Conservation (phyloP, 2,888 invertebrate species). For the Hyposoter dolosus region DNA sequence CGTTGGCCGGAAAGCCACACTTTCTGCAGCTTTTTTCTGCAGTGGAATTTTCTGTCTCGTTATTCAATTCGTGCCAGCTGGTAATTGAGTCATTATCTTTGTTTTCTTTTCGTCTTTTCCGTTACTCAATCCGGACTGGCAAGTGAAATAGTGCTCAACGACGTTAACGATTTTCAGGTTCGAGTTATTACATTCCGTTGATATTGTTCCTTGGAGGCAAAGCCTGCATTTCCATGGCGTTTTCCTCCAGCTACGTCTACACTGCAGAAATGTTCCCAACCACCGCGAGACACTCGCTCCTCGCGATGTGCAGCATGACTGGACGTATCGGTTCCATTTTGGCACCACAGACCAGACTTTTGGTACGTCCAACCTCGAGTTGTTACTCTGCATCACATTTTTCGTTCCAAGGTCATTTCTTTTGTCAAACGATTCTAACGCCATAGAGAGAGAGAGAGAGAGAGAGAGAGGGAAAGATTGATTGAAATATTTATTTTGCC, state of each 20-base stretch:
- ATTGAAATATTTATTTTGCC: too few relatives aligned
- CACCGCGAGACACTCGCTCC: conserved; percentile 87
- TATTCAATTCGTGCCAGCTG: conserved; percentile 87
- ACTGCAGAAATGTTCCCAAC: conserved; percentile 91
- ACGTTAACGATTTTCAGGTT: conserved; percentile 79
- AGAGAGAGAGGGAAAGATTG: too few relatives aligned
- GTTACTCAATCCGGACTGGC: background rate
- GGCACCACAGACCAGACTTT: conserved; percentile 89
- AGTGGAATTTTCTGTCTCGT: conserved; percentile 88
- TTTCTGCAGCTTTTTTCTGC: conserved; percentile 87
- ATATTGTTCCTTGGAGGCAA: conserved; percentile 88
- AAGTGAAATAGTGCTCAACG: background rate
- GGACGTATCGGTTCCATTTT: conserved; percentile 89
- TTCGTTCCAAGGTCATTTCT: background rate
- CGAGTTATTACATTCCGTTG: conserved; percentile 85
- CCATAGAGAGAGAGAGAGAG: too few relatives aligned
- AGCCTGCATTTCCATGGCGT: conserved; percentile 88
- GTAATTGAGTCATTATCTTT: conserved; percentile 81
- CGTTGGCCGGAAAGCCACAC: conserved; percentile 86
- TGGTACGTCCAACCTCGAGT: conserved; percentile 84
- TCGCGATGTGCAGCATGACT: conserved; percentile 89
- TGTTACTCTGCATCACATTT: background rate
- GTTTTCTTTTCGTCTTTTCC: conserved; percentile 68
- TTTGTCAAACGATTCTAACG: background rate
- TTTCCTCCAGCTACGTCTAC: conserved; percentile 89